phyloP scores from a whole-genome alignment of 2,797 vertebrate genomes.

The Paguma larvata region DNA sequence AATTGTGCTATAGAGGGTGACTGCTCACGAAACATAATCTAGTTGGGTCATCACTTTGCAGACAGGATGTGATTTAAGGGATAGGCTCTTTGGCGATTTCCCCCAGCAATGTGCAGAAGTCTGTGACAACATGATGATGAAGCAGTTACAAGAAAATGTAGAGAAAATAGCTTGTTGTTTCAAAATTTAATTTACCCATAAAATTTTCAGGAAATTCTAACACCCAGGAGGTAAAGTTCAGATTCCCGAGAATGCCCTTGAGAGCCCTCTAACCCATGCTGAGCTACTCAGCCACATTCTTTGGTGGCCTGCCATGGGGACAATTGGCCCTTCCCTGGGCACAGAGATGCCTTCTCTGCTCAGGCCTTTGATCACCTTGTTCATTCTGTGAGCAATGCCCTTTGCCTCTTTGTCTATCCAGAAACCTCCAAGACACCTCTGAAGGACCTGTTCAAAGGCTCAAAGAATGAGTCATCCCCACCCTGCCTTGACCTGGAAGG shows the following conservation, averaged over 20 bases:
- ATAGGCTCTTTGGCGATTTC: neutral
- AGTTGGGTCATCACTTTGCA: neutral
- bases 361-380: neutral
- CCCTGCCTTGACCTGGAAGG: neutral
- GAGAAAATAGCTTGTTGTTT: neutral
- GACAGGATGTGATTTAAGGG: slow-evolving; percentile 6
- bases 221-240: neutral
- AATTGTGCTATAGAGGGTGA: neutral
- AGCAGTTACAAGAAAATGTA: neutral
- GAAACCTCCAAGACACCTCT: neutral
- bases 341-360: neutral
- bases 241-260: neutral
- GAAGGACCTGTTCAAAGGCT: neutral
- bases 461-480: neutral
- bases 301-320: neutral
- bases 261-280: neutral
- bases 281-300: neutral
- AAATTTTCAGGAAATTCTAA: neutral
- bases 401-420: neutral
- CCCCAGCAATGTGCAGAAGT: neutral
- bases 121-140: neutral
- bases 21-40: slow-evolving; percentile 34
- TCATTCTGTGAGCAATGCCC: neutral
- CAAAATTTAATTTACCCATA: neutral
- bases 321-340: neutral